A percentile compares a stretch with the other conserved stretches of the same genome.
Conservation (phyloP, 2,113 vertebrate species). For the Lepisosteus oculatus region DNA sequence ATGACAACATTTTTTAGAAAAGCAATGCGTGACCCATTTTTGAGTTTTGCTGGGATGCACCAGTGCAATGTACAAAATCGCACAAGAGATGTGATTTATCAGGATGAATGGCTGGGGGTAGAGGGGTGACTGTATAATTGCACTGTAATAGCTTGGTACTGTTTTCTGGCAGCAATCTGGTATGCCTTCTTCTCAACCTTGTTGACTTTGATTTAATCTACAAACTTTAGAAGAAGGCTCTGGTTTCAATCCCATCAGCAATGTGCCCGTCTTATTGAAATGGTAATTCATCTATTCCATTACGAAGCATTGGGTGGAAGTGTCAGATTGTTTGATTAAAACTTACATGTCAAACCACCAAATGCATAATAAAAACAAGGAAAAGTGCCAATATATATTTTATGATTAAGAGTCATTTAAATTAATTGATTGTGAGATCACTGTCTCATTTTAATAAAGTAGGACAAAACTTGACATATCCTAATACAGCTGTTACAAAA, state of each 20-base stretch:
- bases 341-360: no score
- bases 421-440: no score
- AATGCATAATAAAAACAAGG: no score
- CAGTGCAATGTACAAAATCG: not conserved
- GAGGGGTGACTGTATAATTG: conserved; percentile 16
- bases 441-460: no score
- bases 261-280: conserved; percentile 1
- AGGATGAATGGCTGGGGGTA: not conserved
- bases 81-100: conserved; percentile 6
- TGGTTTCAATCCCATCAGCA: not conserved
- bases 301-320: conserved; percentile 10
- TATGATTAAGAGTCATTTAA: no score
- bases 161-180: conserved; percentile 3
- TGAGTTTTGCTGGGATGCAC: conserved; percentile 2
- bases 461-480: no score
- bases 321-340: conserved; percentile 4
- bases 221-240: conserved; percentile 14
- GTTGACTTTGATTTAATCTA: conserved; percentile 13
- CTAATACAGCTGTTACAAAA: no score
- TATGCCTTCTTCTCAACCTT: not conserved
- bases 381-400: no score
- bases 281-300: conserved; percentile 2
- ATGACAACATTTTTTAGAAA: not conserved
- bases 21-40: conserved; percentile 10
- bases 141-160: conserved; percentile 9